A percentile compares a stretch with the other conserved stretches of the same genome.
Conservation (phyloP, 2,113 vertebrate species). For the Tinamus guttatus region DNA sequence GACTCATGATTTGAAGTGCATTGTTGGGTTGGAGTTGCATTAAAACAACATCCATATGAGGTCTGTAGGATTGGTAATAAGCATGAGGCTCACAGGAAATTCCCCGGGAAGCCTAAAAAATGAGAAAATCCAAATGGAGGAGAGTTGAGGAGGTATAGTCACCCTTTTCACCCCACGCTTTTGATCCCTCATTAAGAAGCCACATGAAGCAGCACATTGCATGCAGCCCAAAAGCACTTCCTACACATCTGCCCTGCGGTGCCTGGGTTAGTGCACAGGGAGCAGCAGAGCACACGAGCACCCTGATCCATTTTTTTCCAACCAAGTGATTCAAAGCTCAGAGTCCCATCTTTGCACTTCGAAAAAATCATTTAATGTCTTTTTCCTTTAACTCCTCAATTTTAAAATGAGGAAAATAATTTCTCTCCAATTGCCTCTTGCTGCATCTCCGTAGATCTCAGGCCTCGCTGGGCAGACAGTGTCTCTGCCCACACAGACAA, state of each 20-base stretch:
- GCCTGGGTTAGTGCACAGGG: neutral
- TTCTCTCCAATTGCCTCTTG: neutral
- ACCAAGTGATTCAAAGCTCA: too few species aligned
- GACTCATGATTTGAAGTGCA: neutral
- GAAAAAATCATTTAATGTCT: too few species aligned
- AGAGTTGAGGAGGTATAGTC: neutral
- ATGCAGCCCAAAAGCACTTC: neutral
- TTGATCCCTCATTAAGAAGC: neutral
- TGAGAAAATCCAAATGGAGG: neutral
- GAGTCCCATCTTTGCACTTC: too few species aligned
- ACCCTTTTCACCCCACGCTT: neutral
- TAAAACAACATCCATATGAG: neutral
- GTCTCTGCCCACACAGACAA: neutral
- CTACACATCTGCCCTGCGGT: neutral
- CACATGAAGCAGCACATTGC: neutral
- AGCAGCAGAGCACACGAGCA: neutral
- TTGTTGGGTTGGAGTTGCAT: neutral
- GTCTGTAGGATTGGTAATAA: neutral
- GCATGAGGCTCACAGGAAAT: neutral
- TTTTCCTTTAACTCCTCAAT: neutral
- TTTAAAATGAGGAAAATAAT: neutral
- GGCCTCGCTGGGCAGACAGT: neutral
- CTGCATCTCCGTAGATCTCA: too few species aligned
- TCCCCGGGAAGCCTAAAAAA: neutral
- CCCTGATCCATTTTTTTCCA: too few species aligned